phyloP scores from a whole-genome alignment of 2,113 vertebrate genomes.

The Promerops cafer region DNA sequence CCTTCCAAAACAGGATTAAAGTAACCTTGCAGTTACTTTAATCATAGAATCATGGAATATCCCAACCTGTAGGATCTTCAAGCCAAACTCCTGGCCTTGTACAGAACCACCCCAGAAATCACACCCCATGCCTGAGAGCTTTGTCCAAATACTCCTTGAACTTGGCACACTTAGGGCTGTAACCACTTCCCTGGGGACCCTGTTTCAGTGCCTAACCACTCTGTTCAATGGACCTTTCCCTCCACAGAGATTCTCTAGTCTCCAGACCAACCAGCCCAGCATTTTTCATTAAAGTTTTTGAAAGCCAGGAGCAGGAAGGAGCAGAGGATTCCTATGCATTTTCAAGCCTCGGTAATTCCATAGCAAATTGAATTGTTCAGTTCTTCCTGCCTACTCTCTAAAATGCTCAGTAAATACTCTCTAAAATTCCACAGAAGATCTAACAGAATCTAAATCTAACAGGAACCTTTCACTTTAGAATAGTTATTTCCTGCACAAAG shows the following conservation, averaged over 20 bases:
- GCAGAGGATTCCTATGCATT: neutral
- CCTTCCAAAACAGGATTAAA: neutral
- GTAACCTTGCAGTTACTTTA: neutral
- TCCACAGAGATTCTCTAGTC: neutral
- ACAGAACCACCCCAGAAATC: neutral
- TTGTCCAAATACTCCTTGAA: neutral
- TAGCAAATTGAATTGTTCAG: neutral
- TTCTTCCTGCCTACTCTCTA: neutral
- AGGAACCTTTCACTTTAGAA: neutral
- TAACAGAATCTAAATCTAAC: neutral
- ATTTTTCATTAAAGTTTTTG: neutral
- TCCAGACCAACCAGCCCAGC: neutral
- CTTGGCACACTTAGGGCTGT: neutral
- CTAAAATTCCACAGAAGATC: neutral
- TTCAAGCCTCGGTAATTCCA: neutral
- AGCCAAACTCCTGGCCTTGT: neutral
- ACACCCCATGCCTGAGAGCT: neutral
- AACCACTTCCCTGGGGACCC: neutral
- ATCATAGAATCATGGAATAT: neutral
- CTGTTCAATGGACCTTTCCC: neutral
- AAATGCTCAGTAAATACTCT: too few relatives aligned
- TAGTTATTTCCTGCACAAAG: conserved; percentile 4
- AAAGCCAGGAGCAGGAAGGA: neutral
- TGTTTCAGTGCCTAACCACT: neutral
- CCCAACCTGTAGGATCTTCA: neutral